These are phyloP conservation scores for Apteryx owenii DNA, from an alignment of 2,113 vertebrate genomes.

Conservation along the genomic window DNA sequence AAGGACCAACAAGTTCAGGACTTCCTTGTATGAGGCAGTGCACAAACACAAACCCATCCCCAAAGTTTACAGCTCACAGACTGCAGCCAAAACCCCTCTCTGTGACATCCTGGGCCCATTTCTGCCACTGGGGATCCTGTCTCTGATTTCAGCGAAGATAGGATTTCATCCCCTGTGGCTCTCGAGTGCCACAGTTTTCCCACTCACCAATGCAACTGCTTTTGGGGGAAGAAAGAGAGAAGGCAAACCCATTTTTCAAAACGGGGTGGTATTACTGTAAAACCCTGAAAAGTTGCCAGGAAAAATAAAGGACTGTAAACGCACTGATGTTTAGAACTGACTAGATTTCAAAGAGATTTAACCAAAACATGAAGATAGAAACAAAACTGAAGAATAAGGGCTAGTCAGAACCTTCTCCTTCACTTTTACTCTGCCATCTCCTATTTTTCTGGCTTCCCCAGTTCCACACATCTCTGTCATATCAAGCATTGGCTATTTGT, in stretches of 20 bases:
- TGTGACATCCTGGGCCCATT: not conserved
- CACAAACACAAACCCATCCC: not conserved
- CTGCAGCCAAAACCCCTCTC: not conserved
- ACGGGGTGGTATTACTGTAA: not conserved
- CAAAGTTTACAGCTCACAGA: not conserved
- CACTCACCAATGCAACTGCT: not conserved
- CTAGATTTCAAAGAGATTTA: not conserved
- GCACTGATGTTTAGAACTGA: not conserved
- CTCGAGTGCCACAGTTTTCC: constrained; percentile 12
- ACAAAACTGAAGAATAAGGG: not conserved
- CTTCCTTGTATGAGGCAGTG: not conserved
- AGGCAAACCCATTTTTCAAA: not conserved
- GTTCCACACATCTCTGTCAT: not conserved
- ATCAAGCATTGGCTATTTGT: not conserved
- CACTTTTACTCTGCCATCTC: not conserved
- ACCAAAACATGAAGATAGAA: not conserved
- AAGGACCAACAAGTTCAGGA: not conserved
- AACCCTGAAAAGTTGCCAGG: not conserved
- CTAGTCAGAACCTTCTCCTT: not conserved
- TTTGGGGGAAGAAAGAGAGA: not conserved
- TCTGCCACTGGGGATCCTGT: not conserved
- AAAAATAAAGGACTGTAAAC: not conserved
- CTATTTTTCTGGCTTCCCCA: not conserved
- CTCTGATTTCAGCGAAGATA: constrained; percentile 10
- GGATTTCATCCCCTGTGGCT: not conserved